Conservation (phyloP, 2,113 vertebrate species). For the Podocnemis expansa region DNA sequence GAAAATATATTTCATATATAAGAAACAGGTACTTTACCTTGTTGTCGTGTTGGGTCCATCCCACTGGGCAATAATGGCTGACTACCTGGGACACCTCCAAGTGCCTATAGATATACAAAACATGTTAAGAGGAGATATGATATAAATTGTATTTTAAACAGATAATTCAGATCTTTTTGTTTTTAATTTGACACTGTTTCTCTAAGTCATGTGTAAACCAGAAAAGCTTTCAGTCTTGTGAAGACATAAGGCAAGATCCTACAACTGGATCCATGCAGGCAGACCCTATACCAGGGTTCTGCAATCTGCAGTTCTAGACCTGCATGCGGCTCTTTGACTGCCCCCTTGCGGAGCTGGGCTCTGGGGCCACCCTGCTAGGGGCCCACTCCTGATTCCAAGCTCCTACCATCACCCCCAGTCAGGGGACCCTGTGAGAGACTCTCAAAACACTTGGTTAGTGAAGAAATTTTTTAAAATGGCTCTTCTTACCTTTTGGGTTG, state of each 20-base stretch:
- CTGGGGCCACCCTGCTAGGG: no score
- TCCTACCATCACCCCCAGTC: no score
- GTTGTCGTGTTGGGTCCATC: conserved; percentile 97
- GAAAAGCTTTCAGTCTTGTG: neutral
- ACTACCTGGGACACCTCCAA: conserved; percentile 93
- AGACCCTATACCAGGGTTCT: neutral
- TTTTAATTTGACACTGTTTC: neutral
- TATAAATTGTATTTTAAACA: conserved; percentile 7
- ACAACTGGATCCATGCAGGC: neutral
- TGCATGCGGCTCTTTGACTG: no score
- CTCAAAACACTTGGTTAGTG: no score
- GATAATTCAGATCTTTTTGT: neutral
- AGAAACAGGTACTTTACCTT: conserved; percentile 80
- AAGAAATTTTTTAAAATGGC: no score
- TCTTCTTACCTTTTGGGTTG: no score
- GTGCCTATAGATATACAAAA: conserved; percentile 79
- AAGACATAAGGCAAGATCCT: neutral
- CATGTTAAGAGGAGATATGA: neutral
- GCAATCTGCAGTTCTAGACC: no score
- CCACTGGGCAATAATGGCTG: conserved; percentile 95
- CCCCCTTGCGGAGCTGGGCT: no score
- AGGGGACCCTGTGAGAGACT: no score
- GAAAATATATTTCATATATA: neutral
- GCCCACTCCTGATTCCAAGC: no score
- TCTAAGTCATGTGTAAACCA: neutral